phyloP scores from a whole-genome alignment of 53 echinoderm and acorn worm genomes.

The Luidia sarsii region DNA sequence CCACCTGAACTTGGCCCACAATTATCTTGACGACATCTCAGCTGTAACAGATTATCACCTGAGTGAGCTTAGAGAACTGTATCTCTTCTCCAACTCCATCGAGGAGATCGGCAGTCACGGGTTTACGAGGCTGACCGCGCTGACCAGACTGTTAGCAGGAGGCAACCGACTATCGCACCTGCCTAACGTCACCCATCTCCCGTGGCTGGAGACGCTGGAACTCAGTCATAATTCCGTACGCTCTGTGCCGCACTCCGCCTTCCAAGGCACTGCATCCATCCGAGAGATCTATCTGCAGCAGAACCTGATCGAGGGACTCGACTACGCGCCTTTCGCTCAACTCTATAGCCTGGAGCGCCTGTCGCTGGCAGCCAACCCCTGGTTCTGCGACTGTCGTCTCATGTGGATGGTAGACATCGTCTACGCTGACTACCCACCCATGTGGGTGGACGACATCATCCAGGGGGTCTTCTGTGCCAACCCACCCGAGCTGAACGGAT shows the following conservation, averaged over 20 bases:
- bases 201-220: constrained; percentile 13
- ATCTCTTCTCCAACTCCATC: constrained; percentile 19
- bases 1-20: constrained; percentile 4
- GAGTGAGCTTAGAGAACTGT: constrained; percentile 18
- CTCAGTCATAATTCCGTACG: constrained; percentile 20
- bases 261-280: constrained; percentile 9
- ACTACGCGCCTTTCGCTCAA: background rate
- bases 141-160: constrained; percentile 1
- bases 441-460: constrained; percentile 8
- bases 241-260: constrained; percentile 2
- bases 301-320: constrained; percentile 1
- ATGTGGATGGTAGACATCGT: background rate
- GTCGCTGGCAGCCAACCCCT: background rate
- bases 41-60: constrained; percentile 29
- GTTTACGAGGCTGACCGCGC: background rate
- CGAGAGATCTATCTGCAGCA: background rate
- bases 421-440: background rate
- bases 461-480: background rate
- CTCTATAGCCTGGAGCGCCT: constrained; percentile 4
- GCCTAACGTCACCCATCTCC: constrained; percentile 19
- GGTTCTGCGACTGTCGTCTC: constrained; percentile 40
- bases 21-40: constrained; percentile 15
- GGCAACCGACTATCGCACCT: constrained; percentile 21
- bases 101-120: constrained; percentile 7
- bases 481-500: background rate